Evolutionary conservation across 2,113 vertebrate species (phyloP), one percentile per base, ranked within the genome.

Genomic region (Kobus ellipsiprymnus): DNA sequence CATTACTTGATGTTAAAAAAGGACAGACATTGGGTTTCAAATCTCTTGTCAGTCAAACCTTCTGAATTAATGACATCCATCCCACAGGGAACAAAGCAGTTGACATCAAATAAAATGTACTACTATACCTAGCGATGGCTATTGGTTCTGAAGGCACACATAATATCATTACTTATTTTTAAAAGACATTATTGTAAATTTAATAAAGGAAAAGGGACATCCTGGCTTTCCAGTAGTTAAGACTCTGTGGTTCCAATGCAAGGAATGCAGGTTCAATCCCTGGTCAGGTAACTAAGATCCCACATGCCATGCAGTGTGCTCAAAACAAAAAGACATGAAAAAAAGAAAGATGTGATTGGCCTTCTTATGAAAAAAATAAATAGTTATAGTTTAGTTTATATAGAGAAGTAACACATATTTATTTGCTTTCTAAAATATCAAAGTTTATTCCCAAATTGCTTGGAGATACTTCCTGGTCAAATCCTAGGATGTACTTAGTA

Each of bases 121-220:
- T 52, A 8, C 82, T 71, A 21, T 8, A 95, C 3, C 46, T 82
- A 40, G 40, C 84, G 2, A 80, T 15, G 13, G 44, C 36, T 64
- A 60, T 95, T 4, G 71, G 5, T 96, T 98, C 4, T 92, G 93
- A 95, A 71, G 54, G 33, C 9, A 21, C 77, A 88, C 36, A 55
- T 87, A 60, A 25, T 5, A 29, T 44, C 54, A 91, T 93, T 23
- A 85, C 46, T 97, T 95, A 87, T 91, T 96, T 91, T 57, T 60
- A 77, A 25, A n/a, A 94, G 19, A 48, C 85, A 97, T 33, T 80
- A 30, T 91, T 88, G 8, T 62, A 97, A 92, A 85, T 95, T 13
- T 25, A 80, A 27, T n/a, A 82, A 64, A 87, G 19, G 52, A 92
- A 59, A 19, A 71, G 67, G 67, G 17, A 12, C n/a, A 21, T 71